Conservation (phyloP, 1,140 invertebrate species). For the Aphidius gifuensis region DNA sequence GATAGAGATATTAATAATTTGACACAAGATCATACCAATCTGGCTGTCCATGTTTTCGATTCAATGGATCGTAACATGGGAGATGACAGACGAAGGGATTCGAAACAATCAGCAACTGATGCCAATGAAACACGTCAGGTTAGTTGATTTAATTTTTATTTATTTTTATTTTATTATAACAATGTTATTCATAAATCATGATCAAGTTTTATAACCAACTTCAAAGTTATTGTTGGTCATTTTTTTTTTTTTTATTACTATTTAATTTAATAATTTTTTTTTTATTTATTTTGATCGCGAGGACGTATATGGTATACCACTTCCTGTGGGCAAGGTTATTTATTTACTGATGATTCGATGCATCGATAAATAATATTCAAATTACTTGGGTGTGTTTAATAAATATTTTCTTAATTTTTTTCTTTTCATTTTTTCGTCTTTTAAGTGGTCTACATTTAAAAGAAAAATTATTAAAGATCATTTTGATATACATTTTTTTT, state of each 20-base stretch:
- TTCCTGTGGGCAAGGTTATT: constrained; percentile 39
- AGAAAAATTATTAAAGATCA: too few relatives aligned
- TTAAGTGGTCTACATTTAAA: too few relatives aligned
- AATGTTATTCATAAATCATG: neutral
- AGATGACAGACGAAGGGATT: constrained; percentile 50
- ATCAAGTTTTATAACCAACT: neutral
- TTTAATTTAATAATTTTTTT: constrained; percentile 1
- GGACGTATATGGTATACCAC: constrained; percentile 36
- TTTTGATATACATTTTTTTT: too few relatives aligned
- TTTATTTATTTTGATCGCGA: constrained; percentile 29
- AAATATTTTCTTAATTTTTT: neutral
- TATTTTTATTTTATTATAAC: neutral
- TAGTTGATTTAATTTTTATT: constrained; percentile 10
- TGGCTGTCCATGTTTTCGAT: constrained; percentile 54
- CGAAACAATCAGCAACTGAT: constrained; percentile 42
- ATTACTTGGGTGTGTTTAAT: constrained; percentile 6
- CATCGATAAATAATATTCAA: neutral
- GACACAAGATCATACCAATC: constrained; percentile 35
- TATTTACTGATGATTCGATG: constrained; percentile 20
- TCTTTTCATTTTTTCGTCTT: neutral
- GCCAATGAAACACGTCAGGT: constrained; percentile 49
- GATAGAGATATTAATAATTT: constrained; percentile 31
- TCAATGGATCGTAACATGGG: constrained; percentile 53
- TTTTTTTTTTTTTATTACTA: neutral
- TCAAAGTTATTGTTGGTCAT: neutral